phyloP scores from a whole-genome alignment of 2,797 vertebrate species.

The Rhinophrynus dorsalis region DNA sequence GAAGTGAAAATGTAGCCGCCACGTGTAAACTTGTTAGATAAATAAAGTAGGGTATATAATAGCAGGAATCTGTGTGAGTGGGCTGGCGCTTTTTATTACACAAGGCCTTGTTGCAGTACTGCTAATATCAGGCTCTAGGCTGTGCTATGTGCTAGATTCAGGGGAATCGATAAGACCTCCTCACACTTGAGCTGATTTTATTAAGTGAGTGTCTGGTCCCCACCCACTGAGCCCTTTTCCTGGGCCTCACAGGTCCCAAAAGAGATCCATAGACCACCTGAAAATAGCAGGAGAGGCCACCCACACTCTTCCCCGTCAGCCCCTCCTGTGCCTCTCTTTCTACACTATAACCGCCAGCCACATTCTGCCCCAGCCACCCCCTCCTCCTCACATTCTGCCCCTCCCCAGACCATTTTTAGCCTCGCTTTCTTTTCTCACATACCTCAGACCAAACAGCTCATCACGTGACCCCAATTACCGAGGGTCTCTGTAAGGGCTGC shows the following conservation, averaged over 20 bases:
- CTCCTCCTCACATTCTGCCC: conserved; percentile 15
- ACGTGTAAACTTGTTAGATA: background rate
- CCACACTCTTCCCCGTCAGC: conserved; percentile 61
- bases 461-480: conserved; percentile 40
- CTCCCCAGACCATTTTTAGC: conserved; percentile 30
- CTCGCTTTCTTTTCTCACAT: conserved; percentile 58
- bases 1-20: background rate
- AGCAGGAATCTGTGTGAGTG: background rate
- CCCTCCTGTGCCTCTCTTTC: conserved; percentile 54
- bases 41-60: background rate
- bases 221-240: conserved; percentile 60
- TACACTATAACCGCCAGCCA: conserved; percentile 24
- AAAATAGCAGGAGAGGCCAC: conserved; percentile 65
- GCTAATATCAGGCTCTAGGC: background rate
- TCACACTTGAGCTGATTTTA: conserved; percentile 18
- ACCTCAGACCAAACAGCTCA: conserved; percentile 53
- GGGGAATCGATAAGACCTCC: conserved; percentile 8
- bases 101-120: background rate
- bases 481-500: conserved; percentile 35
- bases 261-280: conserved; percentile 65
- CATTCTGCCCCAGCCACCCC: conserved; percentile 40
- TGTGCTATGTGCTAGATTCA: background rate
- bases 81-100: too few species aligned
- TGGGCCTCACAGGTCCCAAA: conserved; percentile 65
- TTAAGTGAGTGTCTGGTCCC: conserved; percentile 41